Base-by-base conservation (phyloP, 2,797 vertebrate species). In the Lemur catta region DNA sequence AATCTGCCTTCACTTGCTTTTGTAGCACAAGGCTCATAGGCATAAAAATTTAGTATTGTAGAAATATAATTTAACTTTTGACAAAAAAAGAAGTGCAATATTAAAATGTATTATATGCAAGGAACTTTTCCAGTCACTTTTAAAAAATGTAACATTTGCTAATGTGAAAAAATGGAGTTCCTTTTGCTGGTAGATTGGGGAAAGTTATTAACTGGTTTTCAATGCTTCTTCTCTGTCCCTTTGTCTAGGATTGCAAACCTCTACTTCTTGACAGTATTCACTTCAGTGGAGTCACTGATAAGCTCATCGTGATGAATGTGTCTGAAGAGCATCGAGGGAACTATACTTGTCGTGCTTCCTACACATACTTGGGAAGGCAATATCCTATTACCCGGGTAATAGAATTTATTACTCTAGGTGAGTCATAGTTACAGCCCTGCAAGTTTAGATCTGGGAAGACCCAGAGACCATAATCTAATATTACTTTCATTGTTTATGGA, bases 231-330 rank as follows among this genome's bases (percentile, higher is more conserved):
- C 65, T 57, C 28, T 93, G 10, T 88, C 93, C 38, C 6, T 97
- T n/a, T 90, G 6, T 98, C 95, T 98, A 99, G 99, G 98, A 98
- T 38, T 99, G 99, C 93, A 94, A 98, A 76, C 96, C 97, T 97
- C 96, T 97, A 46, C 91, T 96, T 98, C 96, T 98, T 84, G 97
- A 98, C 69, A 96, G 97, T 28, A n/a, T 41, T 3, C 92, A 96
- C 85, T 98, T 98, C 92, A 0, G 10, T 41, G 97, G 97, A 74
- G 20, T 72, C n/a, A 87, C 86, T 3, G 59, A 95, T 41, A 86
- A 94, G 55, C 98, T 99, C 65, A 6, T 86, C 0, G 85, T 99
- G 87, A 71, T 0, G 13, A 96, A 98, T 0, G 97, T 98, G 50
- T 63, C 41, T n/a, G 12, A 82, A 14, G 94, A 97, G 0, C 98